Conservation (phyloP, 2,113 vertebrate species). For the Pseudopodoces humilis region DNA sequence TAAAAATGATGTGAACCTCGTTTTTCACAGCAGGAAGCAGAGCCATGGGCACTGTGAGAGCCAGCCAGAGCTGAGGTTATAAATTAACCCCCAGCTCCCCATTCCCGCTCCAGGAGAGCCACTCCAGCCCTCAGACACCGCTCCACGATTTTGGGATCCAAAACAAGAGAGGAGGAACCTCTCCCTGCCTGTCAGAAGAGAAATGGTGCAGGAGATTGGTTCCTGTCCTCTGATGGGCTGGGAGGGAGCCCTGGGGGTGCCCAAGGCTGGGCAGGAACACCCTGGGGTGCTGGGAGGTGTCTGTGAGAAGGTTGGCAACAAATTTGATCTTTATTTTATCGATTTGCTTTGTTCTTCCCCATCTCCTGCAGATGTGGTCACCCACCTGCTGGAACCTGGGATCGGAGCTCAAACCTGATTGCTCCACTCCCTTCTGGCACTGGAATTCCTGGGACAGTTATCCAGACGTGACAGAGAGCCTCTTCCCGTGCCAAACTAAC, state of each 20-base stretch:
- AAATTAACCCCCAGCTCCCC: not conserved
- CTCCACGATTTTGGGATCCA: accelerated
- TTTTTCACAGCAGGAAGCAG: not conserved
- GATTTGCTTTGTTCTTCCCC: not conserved
- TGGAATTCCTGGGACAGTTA: not conserved
- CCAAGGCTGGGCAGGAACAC: not conserved
- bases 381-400: not conserved
- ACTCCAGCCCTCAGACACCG: not conserved
- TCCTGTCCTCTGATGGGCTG: not conserved
- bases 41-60: not conserved
- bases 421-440: not conserved
- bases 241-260: not conserved
- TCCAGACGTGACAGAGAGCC: not conserved
- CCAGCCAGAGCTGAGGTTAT: not conserved
- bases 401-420: not conserved
- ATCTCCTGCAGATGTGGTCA: not conserved
- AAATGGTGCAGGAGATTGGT: not conserved
- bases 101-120: not conserved
- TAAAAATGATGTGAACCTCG: too few species aligned
- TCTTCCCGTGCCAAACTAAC: not conserved
- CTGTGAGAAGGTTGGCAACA: not conserved
- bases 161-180: not conserved
- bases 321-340: not conserved
- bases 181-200: not conserved
- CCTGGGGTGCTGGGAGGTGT: not conserved